Evolutionary conservation across 2,797 vertebrate species (phyloP), one percentile per base, ranked within the genome.

Genomic region (Anguilla megastoma): DNA sequence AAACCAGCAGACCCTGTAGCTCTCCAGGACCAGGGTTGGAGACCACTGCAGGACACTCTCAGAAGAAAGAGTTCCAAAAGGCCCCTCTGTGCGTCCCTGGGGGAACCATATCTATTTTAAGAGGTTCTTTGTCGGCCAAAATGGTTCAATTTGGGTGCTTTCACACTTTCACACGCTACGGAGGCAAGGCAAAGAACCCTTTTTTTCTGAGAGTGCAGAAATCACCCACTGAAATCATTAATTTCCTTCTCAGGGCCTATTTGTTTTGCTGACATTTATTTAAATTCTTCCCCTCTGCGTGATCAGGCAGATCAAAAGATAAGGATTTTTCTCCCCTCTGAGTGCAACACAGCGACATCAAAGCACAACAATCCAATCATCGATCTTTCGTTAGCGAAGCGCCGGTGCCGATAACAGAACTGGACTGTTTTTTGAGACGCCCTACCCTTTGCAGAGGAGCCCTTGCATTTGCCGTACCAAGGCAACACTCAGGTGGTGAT

Each of bases 231-330:
- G 16, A 71, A 74, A 56, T 74, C 6, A 41, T 16, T 56, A 24
- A 88, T 76, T 88, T 56, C 50, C 71, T 48, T 88, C 66, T 88
- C 63, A 45, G 63, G 60, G 33, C 30, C 41, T 45, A 21, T 85
- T 76, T 85, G 6, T 86, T 84, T 76, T 88, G 63, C 24, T 88
- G 3, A 45, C 48, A 52, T 88, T 69, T 41, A 36, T 63, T 66
- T 10, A 6, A 30, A 16, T 82, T 66, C 48, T 88, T 60, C 63
- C 71, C 54, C 54, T 2, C 69, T 48, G 36, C 18, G 41, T n/a
- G 66, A 14, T 6, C 9, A 7, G 80, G 14, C 60, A 82, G 74
- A 45, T 45, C 16, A 6, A 1, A 27, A 79, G 36, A 45, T 41
- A 21, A 33, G 74, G 33, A 36, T 45, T 21, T 9, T 16, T 33